Evolutionary conservation across 2,797 vertebrate genomes (phyloP), one percentile per base, ranked within the genome.

Genomic region (Siniperca scherzeri): DNA sequence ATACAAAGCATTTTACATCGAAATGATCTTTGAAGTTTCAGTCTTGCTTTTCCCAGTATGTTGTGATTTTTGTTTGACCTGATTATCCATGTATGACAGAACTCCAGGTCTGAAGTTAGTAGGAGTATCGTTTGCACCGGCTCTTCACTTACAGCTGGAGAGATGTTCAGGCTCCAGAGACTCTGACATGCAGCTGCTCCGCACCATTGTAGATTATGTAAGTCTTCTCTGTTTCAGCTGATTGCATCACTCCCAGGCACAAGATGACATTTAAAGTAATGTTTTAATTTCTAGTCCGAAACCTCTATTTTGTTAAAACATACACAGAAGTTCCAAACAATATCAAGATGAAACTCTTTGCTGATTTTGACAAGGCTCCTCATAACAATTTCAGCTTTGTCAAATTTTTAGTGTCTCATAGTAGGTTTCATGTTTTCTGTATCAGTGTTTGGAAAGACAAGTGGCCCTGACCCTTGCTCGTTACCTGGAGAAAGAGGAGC

Each of bases 401-500:
- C 6, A 19, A 27, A 42, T 44, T 42, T 59, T 19, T 48, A 22
- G 19, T 68, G 44, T 68, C 48, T 84, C 9, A 81, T 17, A 0
- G 5, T 22, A 13, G 12, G 55, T 46, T 74, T 12, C n/a, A 13
- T 81, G 4, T 64, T 61, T 79, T 80, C 13, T 70, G 4, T 70
- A 0, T 72, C 89, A 99, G 98, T 99, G 98, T 94, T 93, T 98
- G 96, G 94, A 96, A 22, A 92, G 92, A 84, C 87, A 94, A 17
- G 96, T 99, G 68, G 98, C 98, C 0, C 90, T 99, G 84, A 98
- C 98, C n/a, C 96, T 97, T 50, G 98, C 98, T 2, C 94, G 95
- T 62, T 99, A 99, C 93, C 90, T 99, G 87, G 98, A 99, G 19
- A 98, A 98, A 91, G 98, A 99, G 87, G 98, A 99, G 85, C 98